Evolutionary conservation across 2,888 invertebrate genomes (phyloP), one percentile per base, ranked within the genome.

Genomic region (Seladonia tumulorum): DNA sequence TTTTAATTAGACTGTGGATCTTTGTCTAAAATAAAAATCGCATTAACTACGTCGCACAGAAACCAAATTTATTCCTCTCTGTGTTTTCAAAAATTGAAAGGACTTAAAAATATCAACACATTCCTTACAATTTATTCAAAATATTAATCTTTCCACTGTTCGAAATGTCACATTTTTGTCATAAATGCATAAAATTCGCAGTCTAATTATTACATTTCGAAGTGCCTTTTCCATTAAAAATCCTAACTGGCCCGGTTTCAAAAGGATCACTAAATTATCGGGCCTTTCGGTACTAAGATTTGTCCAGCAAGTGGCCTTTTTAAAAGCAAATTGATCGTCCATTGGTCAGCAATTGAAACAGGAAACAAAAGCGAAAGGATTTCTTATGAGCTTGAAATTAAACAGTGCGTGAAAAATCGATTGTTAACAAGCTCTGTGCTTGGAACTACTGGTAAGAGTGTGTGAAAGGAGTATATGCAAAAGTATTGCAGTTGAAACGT

Each of bases 401-500:
- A 39, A 70, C 70, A 29, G 39, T 29, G 22, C 18, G 16, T 12
- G 16, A 57, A 14, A 29, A 16, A 8, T 29, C 18, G 10, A n/a
- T 47, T 18, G 29, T n/a, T 25, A 66, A 45, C 22, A 7, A 76
- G 63, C 45, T 18, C 45, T 16, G 57, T 57, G 53, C 35, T 74
- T 53, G 39, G 29, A 49, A 22, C 35, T 73, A 29, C 29, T 49
- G 14, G 14, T 73, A 73, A 10, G 49, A 29, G 8, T 29, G 63
- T 63, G 47, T 22, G 14, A 7, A 35, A n/a, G 18, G 22, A 22
- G 25, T 22, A 47, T 47, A 25, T 45, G n/a, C 53, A 73, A 73
- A 73, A n/a, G 35, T 73, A n/a, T 66, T 14, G 35, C 66, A 82
- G 68, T 82, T 82, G 25, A 22, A n/a, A 42, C 29, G 75, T 71